A percentile compares a stretch with the other conserved stretches of the same genome.
phyloP scores from a whole-genome alignment of 1,140 invertebrate genomes.

The Bombyx mori region ASM3026992v2 NC_085107.1:4992501-4993000 shows the following conservation, averaged over 20 bases:
- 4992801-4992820: constrained; percentile 85
- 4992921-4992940: constrained; percentile 25
- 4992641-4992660: constrained; percentile 71
- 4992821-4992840: constrained; percentile 75
- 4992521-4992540: constrained; percentile 88
- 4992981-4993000: constrained; percentile 71
- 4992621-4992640: constrained; percentile 27
- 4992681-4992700: constrained; percentile 83
- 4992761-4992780: constrained; percentile 44
- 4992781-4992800: constrained; percentile 89
- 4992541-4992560: constrained; percentile 82
- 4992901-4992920: constrained; percentile 41
- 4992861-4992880: constrained; percentile 34
- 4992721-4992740: constrained; percentile 76
- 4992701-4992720: constrained; percentile 77
- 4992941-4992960: constrained; percentile 55
- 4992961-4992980: constrained; percentile 72
- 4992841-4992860: constrained; percentile 29
- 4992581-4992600: constrained; percentile 65
- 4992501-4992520: constrained; percentile 90
- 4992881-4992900: constrained; percentile 32
- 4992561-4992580: constrained; percentile 66
- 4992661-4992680: constrained; percentile 82
- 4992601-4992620: constrained; percentile 27
- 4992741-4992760: constrained; percentile 66